These are phyloP conservation scores for Vidua macroura DNA, from an alignment of 2,113 vertebrate species.

Conservation along the genomic window DNA sequence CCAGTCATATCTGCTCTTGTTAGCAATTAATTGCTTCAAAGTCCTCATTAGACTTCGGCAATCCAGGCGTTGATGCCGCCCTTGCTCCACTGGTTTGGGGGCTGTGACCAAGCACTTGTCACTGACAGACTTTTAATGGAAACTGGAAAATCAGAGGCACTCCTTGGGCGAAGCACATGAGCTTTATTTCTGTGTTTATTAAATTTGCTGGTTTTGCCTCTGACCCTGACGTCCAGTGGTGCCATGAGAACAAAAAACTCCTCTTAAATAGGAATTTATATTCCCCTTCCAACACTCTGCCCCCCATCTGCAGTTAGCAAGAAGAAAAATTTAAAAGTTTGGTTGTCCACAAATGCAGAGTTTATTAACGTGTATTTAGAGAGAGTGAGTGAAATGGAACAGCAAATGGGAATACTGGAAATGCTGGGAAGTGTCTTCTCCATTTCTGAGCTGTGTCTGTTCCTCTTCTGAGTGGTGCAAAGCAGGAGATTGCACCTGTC, in stretches of 20 bases:
- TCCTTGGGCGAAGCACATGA: not conserved
- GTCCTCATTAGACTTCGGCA: not conserved
- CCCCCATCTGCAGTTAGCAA: not conserved
- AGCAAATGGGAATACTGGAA: not conserved
- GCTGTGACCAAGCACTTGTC: not conserved
- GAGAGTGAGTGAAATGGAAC: not conserved
- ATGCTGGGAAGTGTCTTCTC: not conserved
- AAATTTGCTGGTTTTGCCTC: not conserved
- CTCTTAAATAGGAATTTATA: not conserved
- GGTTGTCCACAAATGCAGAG: accelerated
- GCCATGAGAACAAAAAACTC: not conserved
- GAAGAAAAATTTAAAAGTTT: not conserved
- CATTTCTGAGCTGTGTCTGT: not conserved
- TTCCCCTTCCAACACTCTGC: not conserved
- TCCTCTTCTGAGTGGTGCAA: not conserved
- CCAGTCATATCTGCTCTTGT: not conserved
- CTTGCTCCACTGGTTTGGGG: not conserved
- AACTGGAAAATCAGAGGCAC: not conserved
- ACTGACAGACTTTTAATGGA: not conserved
- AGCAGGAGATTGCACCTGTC: not conserved
- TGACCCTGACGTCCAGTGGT: not conserved
- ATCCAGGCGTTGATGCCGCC: not conserved
- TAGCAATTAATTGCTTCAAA: not conserved
- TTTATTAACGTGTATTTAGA: not conserved
- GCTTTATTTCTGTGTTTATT: not conserved